phyloP scores from a whole-genome alignment of 2,113 vertebrate species.

The Danio rerio region GRCz12tu NC_133192.1:41354501-41355000 shows the following conservation, averaged over 20 bases:
- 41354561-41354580: not conserved
- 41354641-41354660: constrained; percentile 11
- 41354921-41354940: constrained; percentile 19
- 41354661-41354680: not conserved
- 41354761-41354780: not conserved
- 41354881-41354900: constrained; percentile 22
- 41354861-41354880: not conserved
- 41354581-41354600: not conserved
- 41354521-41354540: not conserved
- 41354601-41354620: constrained; percentile 17
- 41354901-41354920: not conserved
- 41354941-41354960: constrained; percentile 17
- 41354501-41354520: not conserved
- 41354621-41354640: constrained; percentile 9
- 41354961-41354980: constrained; percentile 35
- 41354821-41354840: not conserved
- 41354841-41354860: not conserved
- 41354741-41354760: constrained; percentile 5
- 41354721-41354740: not conserved
- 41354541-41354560: not conserved
- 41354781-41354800: not conserved
- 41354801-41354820: not conserved
- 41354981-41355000: constrained; percentile 5
- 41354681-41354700: constrained; percentile 10
- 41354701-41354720: not conserved